These are phyloP conservation scores for Pollenia angustigena DNA, from an alignment of 2,888 invertebrate genomes.

Conservation along the genomic window DNA sequence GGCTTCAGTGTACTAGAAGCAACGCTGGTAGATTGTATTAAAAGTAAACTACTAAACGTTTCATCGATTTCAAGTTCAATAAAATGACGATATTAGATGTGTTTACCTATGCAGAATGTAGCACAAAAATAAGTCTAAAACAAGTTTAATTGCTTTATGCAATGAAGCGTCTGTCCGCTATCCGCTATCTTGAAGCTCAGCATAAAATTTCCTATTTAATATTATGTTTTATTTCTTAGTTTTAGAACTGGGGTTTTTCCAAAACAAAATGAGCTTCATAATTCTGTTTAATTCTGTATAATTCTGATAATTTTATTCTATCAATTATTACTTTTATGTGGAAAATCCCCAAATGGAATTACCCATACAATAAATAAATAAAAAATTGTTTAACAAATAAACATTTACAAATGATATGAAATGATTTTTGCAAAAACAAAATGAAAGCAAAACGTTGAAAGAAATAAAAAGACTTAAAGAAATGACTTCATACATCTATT, in stretches of 20 bases:
- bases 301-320: conserved; percentile 16
- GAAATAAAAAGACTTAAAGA: conserved; percentile 11
- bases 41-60: too few relatives aligned
- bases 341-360: conserved; percentile 35
- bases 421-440: conserved; percentile 56
- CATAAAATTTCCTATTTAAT: not conserved
- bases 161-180: too few relatives aligned
- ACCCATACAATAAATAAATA: conserved; percentile 29
- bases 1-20: too few relatives aligned
- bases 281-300: not conserved
- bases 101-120: too few relatives aligned
- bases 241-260: conserved; percentile 2
- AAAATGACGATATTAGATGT: too few relatives aligned
- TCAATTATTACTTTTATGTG: conserved; percentile 28
- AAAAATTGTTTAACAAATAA: conserved; percentile 45
- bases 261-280: not conserved
- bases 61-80: too few relatives aligned
- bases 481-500: not conserved
- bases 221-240: too few relatives aligned
- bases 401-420: conserved; percentile 45
- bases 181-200: not conserved
- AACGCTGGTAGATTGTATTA: too few relatives aligned
- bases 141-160: too few relatives aligned
- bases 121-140: too few relatives aligned
- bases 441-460: not conserved